Conservation (phyloP, 2,113 vertebrate genomes). For the Phaethornis superciliosus region DNA sequence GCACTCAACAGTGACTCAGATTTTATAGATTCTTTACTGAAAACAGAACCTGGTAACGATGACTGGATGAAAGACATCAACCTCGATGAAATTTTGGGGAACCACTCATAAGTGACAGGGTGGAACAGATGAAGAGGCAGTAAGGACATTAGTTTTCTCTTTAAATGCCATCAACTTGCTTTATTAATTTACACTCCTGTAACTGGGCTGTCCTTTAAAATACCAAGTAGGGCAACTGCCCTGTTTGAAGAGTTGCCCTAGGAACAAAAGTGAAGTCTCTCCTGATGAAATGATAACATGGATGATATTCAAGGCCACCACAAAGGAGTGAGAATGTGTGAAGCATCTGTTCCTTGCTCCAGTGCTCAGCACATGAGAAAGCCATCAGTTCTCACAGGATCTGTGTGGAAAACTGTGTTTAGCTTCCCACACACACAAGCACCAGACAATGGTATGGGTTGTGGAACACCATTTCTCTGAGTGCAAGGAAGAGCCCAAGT, state of each 20-base stretch:
- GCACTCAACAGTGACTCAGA: constrained; percentile 92
- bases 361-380: not conserved
- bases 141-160: constrained; percentile 34
- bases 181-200: constrained; percentile 39
- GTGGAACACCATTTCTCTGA: not conserved
- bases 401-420: fast-evolving
- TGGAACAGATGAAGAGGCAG: constrained; percentile 7
- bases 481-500: not conserved
- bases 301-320: not conserved
- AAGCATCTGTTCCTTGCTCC: not conserved
- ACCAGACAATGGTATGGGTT: not conserved
- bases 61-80: constrained; percentile 99
- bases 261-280: constrained; percentile 30
- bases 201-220: constrained; percentile 15
- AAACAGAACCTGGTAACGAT: constrained; percentile 93
- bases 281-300: not conserved
- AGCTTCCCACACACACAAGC: not conserved
- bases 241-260: constrained; percentile 29
- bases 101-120: constrained; percentile 80
- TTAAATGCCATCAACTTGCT: constrained; percentile 36
- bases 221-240: not conserved
- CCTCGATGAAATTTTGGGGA: constrained; percentile 94
- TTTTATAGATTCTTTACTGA: constrained; percentile 96
- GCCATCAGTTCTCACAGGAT: not conserved
- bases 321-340: not conserved